Conservation (phyloP, 37 sponge, comb jelly and placozoan genomes). For the Ianthella basta region DNA sequence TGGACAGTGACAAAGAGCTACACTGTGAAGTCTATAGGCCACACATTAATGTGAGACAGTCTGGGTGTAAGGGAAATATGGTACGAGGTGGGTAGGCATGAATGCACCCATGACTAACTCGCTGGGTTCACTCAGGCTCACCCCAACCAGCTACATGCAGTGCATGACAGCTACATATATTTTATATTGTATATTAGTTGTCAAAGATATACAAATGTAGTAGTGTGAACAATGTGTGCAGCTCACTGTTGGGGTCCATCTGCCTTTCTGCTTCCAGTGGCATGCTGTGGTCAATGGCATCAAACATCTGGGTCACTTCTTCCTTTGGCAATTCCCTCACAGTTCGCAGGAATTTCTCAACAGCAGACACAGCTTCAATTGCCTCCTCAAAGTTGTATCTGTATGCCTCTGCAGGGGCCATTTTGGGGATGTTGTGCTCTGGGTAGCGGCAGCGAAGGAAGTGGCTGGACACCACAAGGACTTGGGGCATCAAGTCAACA, state of each 20-base stretch:
- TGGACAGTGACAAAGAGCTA: too few species aligned
- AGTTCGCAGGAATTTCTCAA: not conserved
- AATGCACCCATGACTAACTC: too few species aligned
- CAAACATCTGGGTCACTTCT: not conserved
- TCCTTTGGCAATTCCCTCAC: not conserved
- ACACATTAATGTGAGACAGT: too few species aligned
- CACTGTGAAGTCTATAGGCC: too few species aligned
- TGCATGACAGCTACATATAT: too few species aligned
- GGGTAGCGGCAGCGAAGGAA: slow-evolving; percentile 52
- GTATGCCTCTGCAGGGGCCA: not conserved
- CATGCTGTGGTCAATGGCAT: not conserved
- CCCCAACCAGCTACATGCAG: too few species aligned
- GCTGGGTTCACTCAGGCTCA: too few species aligned
- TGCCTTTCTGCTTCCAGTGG: not conserved
- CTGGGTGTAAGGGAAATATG: too few species aligned
- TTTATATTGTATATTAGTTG: too few species aligned
- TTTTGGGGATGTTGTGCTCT: slow-evolving; percentile 23
- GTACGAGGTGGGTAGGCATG: too few species aligned
- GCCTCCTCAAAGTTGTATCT: not conserved
- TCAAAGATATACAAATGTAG: too few species aligned
- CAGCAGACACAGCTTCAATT: not conserved
- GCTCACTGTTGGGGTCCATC: slow-evolving; percentile 6
- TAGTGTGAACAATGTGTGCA: too few species aligned
- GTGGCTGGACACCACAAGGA: slow-evolving; percentile 38
- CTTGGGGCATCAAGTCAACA: slow-evolving; percentile 16